These are phyloP conservation scores for Coenonympha arcania DNA, from an alignment of 2,888 invertebrate species.

Conservation along the genomic window DNA sequence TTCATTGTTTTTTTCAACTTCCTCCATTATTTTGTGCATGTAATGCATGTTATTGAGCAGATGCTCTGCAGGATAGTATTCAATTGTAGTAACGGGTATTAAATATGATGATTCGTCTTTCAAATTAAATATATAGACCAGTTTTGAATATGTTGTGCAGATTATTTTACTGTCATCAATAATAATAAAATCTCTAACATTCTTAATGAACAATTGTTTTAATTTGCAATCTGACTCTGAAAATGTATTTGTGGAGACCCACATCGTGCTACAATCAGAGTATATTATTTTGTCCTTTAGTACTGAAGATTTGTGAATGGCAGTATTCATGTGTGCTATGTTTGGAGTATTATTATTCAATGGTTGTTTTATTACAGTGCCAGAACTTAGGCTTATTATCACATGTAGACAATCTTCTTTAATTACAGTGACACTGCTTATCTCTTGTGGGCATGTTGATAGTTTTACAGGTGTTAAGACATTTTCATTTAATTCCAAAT, in stretches of 20 bases:
- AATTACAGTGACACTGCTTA: conserved; percentile 42
- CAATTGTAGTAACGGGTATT: conserved; percentile 28
- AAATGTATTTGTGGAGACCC: conserved; percentile 47
- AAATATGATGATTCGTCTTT: conserved; percentile 40
- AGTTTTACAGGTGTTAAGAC: conserved; percentile 40
- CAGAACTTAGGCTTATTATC: conserved; percentile 45
- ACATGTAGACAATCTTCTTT: conserved; percentile 32
- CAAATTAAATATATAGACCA: conserved; percentile 45
- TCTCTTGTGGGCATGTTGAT: conserved; percentile 48
- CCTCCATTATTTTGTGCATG: conserved; percentile 42
- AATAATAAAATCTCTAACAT: conserved; percentile 49
- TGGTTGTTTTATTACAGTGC: conserved; percentile 45
- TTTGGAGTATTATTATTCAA: conserved; percentile 33
- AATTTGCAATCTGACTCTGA: conserved; percentile 36
- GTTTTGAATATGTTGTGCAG: conserved; percentile 51
- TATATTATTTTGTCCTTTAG: conserved; percentile 43
- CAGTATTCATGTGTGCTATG: conserved; percentile 49
- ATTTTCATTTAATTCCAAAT: conserved; percentile 16
- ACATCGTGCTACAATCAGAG: conserved; percentile 53
- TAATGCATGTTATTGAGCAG: conserved; percentile 46
- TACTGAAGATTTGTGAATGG: conserved; percentile 41
- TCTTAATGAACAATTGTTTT: conserved; percentile 42
- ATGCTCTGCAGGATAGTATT: conserved; percentile 43
- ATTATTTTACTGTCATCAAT: conserved; percentile 39
- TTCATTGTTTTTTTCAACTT: conserved; percentile 42